A percentile compares a stretch with the other conserved stretches of the same genome.
These are phyloP conservation scores for Drepanosiphum platanoidis DNA, from an alignment of 2,888 invertebrate genomes.

Conservation along the genomic window DNA sequence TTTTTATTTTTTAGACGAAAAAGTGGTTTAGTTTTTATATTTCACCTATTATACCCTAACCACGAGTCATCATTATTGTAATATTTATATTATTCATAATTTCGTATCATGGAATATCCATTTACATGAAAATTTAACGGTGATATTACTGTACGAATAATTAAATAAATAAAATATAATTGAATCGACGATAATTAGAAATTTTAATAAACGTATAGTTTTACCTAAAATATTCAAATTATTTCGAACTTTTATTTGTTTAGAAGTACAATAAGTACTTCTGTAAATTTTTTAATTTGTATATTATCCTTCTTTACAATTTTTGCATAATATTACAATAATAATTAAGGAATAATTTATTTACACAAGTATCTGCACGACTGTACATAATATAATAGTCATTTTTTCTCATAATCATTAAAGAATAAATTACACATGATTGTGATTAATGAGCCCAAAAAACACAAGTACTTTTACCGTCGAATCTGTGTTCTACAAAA, in stretches of 20 bases:
- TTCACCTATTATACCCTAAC: neutral
- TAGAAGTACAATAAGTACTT: neutral
- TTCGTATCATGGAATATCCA: neutral
- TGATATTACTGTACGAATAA: neutral
- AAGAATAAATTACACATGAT: neutral
- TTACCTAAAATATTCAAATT: neutral
- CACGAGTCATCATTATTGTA: no score
- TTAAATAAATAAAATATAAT: neutral
- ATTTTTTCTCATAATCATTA: slow-evolving; percentile 13
- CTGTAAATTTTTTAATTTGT: neutral
- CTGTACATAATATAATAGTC: neutral
- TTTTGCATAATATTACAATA: neutral
- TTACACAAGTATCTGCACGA: neutral
- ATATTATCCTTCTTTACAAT: neutral
- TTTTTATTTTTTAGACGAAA: neutral
- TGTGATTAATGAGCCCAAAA: neutral
- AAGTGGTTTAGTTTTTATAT: slow-evolving; percentile 3
- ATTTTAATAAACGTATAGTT: no score
- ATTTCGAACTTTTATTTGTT: neutral
- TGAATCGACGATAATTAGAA: neutral
- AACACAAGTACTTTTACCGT: neutral
- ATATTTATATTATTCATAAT: neutral
- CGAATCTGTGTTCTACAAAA: neutral
- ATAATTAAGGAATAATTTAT: neutral
- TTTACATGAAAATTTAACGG: neutral